phyloP scores from a whole-genome alignment of 2,888 invertebrate genomes.

The Temnothorax ravouxi region DNA sequence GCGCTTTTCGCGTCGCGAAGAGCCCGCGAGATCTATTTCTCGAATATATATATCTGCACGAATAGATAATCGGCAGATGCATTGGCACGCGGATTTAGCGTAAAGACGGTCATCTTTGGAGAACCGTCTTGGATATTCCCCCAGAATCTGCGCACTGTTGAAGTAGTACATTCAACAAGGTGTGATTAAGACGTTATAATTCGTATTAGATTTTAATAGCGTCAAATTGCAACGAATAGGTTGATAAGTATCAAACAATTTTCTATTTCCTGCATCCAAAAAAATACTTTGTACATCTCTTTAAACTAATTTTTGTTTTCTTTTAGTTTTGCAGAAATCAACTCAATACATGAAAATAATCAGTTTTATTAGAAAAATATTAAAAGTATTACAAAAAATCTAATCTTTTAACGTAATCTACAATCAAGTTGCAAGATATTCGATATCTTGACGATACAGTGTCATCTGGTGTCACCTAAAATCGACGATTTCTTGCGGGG shows the following conservation, averaged over 20 bases:
- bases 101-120: background rate
- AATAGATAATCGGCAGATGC: slow-evolving; percentile 10
- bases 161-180: background rate
- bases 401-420: background rate
- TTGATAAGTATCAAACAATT: background rate
- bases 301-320: background rate
- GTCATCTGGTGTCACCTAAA: background rate
- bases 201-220: background rate
- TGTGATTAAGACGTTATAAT: background rate
- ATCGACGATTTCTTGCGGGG: no score
- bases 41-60: background rate
- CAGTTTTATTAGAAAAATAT: background rate
- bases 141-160: background rate
- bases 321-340: background rate
- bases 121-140: background rate
- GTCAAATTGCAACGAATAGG: background rate
- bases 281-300: background rate
- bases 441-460: background rate
- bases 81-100: background rate
- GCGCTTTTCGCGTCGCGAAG: slow-evolving; percentile 26
- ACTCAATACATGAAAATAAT: background rate
- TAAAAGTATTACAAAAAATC: background rate
- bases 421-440: background rate
- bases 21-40: background rate
- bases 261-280: background rate